phyloP scores from a whole-genome alignment of 2,113 vertebrate genomes.

The Bufo bufo region DNA sequence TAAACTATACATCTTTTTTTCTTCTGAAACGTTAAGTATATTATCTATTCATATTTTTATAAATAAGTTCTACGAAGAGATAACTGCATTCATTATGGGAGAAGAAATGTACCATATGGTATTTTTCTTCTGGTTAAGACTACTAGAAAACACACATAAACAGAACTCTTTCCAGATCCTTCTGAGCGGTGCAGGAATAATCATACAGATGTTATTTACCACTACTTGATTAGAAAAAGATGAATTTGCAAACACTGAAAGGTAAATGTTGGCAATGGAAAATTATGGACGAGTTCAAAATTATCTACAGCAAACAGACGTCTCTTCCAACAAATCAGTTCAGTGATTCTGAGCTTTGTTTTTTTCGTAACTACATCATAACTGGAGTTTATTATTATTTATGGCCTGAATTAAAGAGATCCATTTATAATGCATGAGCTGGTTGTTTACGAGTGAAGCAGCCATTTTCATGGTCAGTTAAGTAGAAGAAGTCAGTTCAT shows the following conservation, averaged over 20 bases:
- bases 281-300: conserved; percentile 12
- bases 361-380: neutral
- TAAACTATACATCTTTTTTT: no score
- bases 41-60: neutral
- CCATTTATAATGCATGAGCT: neutral
- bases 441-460: conserved; percentile 5
- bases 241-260: conserved; percentile 22
- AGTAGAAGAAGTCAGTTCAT: neutral
- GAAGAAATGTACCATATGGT: neutral
- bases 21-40: neutral
- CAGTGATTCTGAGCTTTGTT: conserved; percentile 14
- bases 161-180: conserved; percentile 14
- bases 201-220: neutral
- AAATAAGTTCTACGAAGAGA: neutral
- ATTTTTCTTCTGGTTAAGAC: neutral
- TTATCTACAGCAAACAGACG: conserved; percentile 42
- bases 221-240: conserved; percentile 21
- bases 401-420: conserved; percentile 9
- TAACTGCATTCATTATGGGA: neutral
- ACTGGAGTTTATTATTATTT: conserved; percentile 17
- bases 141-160: neutral
- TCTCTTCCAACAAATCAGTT: conserved; percentile 28
- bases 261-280: conserved; percentile 37
- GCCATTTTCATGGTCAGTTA: neutral
- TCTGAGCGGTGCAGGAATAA: neutral